These are phyloP conservation scores for Arenaria interpres DNA, from an alignment of 2,113 vertebrate species.

Conservation along the genomic window DNA sequence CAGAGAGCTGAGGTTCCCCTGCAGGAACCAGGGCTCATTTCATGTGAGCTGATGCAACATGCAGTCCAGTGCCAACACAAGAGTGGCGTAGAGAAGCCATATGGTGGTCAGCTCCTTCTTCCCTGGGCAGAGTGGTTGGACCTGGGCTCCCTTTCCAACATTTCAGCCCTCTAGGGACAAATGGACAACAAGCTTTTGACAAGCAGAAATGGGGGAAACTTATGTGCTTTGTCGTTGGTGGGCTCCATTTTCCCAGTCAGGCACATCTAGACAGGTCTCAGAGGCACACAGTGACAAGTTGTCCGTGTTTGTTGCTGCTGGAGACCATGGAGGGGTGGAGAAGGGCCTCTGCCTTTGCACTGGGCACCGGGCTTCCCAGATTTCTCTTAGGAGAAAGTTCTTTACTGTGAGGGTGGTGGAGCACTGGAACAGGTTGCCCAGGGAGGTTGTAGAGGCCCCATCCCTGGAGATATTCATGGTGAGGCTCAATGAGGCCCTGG, in stretches of 20 bases:
- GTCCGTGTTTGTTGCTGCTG: not conserved
- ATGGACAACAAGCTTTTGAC: not conserved
- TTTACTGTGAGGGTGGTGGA: no score
- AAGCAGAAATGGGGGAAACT: not conserved
- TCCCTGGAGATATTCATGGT: no score
- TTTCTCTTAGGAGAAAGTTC: no score
- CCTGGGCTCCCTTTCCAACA: not conserved
- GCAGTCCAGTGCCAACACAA: not conserved
- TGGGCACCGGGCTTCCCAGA: not conserved
- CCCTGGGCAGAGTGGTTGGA: not conserved
- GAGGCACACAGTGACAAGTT: not conserved
- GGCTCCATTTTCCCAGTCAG: not conserved
- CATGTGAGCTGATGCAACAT: not conserved
- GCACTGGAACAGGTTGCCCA: no score
- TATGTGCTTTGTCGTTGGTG: not conserved
- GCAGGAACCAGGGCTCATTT: constrained; percentile 40
- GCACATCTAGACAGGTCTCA: not conserved
- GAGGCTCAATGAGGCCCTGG: no score
- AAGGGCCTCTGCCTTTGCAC: not conserved
- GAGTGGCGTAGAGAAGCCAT: rapidly evolving
- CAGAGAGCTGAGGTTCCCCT: not conserved
- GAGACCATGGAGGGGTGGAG: not conserved
- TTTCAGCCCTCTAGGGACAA: not conserved
- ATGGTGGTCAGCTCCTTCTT: not conserved
- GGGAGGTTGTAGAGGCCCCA: no score